Base-by-base conservation (phyloP, 92 coral and sea anemone species). In the Micromussa lordhowensis region DNA sequence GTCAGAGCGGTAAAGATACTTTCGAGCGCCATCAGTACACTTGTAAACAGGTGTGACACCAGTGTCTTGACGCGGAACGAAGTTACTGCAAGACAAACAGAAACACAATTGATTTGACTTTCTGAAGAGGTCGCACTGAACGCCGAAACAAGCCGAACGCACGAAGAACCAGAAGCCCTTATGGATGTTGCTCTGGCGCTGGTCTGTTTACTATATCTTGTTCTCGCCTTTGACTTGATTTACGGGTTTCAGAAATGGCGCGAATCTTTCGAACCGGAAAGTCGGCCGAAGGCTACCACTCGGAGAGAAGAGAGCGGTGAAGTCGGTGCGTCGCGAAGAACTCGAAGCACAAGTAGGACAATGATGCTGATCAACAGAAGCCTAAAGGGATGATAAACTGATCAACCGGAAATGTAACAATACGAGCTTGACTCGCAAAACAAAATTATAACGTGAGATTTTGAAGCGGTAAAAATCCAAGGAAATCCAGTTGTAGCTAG, bases 321-420 rank as follows among this genome's bases (percentile, higher is more conserved):
- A 16, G 10, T 22, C 21, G 13, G 35, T 18, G 13, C 3, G 10
- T 73, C 19, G 22, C 72, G 88, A 48, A 75, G 63, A 75, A 75
- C 75, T 34, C 82, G 88, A n/a, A 85, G 89, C 63, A 34, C 78
- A 19, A 77, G 83, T 24, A 30, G 89, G 13, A 77, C 83, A 3
- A 86, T 86, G 89, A 77, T 86, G 82, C 15, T 86, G 68, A 77
- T 86, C 6, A 86, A 86, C 83, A 77, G 89, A 77, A 40, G 89
- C 30, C 83, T 86, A 11, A 86, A 86, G 76, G 75, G 83, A 48
- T 86, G 66, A 73, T 8, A 21, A 34, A 17, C 22, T 36, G 48
- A 78, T 24, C n/a, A 17, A 22, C 30, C n/a, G 36, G 85, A 81
- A 48, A 19, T 8, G 8, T 15, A 24, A 68, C 32, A 19, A 71